Evolutionary conservation across 2,888 invertebrate species (phyloP), one percentile per base, ranked within the genome.

Genomic region (Acleris laterana): DNA sequence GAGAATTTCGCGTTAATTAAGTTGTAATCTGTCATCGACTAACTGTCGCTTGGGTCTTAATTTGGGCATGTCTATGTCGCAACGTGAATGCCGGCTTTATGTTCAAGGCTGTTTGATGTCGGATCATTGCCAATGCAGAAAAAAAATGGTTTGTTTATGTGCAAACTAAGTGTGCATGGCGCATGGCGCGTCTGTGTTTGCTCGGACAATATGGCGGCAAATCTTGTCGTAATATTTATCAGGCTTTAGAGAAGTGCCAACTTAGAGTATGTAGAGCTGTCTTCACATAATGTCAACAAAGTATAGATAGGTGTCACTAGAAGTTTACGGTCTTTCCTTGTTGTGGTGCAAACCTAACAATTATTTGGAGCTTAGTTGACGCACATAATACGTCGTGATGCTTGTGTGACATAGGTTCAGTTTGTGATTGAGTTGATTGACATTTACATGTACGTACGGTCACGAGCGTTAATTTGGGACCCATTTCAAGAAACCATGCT

Each of bases 141-240:
- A 78, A 79, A 77, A 68, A 68, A 77, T 76, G 63, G 69, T 75
- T 74, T 74, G 77, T 78, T 74, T 74, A 79, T 79, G 70, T 70
- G 64, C 51, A 73, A 78, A 81, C 80, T 72, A 74, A 81, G 76
- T 76, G 70, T 63, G 60, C 64, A 61, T 71, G 62, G 59, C 57
- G 60, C 64, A 61, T 71, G 62, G 59, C 57, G 59, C 60, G 53
- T 66, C 46, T 38, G 44, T 61, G 62, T 68, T 67, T 68, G 55
- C 63, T 56, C 44, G 17, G 38, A 9, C 38, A 63, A 58, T 48
- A 28, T 17, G 17, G 9, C 46, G 20, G 53, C 22, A 46, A 38
- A 22, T 20, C 56, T 38, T 52, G 19, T 25, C 62, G 62, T 46
- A 52, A 59, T 66, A 57, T 66, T 66, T 62, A 62, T 68, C 62